Percentiles rank a stretch among this genome's conserved stretches.
Evolutionary conservation across 2,113 vertebrate species (phyloP).

Genomic region (Canis aureus): DNA sequence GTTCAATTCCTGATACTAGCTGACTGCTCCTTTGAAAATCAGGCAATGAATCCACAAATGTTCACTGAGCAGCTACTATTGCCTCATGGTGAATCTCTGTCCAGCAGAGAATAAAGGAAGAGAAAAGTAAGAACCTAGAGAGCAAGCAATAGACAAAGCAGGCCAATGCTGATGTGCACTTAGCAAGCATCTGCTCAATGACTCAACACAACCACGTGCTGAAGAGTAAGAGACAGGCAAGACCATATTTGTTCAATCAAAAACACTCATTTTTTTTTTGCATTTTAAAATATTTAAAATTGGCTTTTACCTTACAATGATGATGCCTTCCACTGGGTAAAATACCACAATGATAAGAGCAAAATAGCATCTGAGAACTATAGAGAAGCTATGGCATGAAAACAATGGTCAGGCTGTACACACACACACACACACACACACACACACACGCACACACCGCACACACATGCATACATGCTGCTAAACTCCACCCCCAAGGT

Average conservation of each 20-base stretch:
- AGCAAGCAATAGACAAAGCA: background rate
- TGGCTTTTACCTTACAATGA: background rate
- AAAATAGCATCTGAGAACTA: background rate
- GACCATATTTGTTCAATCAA: background rate
- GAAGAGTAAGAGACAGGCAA: background rate
- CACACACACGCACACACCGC: no score
- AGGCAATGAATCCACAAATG: background rate
- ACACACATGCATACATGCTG: no score
- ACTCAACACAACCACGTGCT: fast-evolving
- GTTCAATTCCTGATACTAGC: background rate
- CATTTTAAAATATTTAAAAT: background rate
- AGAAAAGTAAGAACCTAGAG: background rate
- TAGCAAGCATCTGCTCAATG: background rate
- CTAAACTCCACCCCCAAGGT: background rate
- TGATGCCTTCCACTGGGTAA: background rate
- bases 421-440: no score
- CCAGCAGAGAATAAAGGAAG: background rate
- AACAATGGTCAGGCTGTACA: background rate
- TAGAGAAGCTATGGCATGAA: background rate
- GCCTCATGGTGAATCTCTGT: background rate
- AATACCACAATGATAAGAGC: background rate
- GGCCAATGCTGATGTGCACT: fast-evolving
- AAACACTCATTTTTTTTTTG: background rate
- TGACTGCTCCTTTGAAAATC: background rate
- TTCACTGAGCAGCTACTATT: background rate